These are phyloP conservation scores for Xiphorhynchus erythropygius DNA, from an alignment of 2,797 vertebrate species.

Conservation along the genomic window DNA sequence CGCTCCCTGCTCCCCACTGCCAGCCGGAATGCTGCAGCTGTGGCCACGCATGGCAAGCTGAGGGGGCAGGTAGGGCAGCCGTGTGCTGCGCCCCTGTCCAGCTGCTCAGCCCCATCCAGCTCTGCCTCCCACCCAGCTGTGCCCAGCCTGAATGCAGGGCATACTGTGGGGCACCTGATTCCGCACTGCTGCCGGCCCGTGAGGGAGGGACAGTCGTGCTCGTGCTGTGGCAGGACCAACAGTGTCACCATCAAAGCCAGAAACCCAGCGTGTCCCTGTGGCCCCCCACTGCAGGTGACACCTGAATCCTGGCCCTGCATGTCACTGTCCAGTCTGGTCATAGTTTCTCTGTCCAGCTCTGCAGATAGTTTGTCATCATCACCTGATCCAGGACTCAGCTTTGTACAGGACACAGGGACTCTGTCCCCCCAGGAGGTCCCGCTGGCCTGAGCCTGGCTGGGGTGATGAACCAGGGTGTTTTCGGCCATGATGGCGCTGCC, in stretches of 20 bases:
- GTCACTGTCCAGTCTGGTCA: background rate
- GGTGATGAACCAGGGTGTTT: background rate
- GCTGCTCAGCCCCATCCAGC: background rate
- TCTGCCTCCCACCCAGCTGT: background rate
- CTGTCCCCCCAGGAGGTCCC: background rate
- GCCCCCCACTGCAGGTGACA: fast-evolving
- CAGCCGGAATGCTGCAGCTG: fast-evolving
- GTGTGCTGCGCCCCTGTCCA: background rate
- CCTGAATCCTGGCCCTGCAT: fast-evolving
- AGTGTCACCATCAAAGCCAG: background rate
- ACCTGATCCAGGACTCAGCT: background rate
- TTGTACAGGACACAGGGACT: fast-evolving
- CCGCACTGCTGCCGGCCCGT: fast-evolving
- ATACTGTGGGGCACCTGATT: background rate
- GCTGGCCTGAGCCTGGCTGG: background rate
- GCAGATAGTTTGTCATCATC: background rate
- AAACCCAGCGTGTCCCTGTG: background rate
- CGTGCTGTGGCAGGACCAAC: fast-evolving
- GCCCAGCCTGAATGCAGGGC: background rate
- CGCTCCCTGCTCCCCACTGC: no score
- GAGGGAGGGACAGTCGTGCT: background rate
- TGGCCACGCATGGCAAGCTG: fast-evolving
- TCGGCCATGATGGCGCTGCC: background rate
- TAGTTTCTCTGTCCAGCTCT: background rate
- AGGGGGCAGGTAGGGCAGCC: background rate